These are phyloP conservation scores for Pseudomyrmex cubaensis DNA, from an alignment of 1,140 invertebrate species.

Conservation along the genomic window DNA sequence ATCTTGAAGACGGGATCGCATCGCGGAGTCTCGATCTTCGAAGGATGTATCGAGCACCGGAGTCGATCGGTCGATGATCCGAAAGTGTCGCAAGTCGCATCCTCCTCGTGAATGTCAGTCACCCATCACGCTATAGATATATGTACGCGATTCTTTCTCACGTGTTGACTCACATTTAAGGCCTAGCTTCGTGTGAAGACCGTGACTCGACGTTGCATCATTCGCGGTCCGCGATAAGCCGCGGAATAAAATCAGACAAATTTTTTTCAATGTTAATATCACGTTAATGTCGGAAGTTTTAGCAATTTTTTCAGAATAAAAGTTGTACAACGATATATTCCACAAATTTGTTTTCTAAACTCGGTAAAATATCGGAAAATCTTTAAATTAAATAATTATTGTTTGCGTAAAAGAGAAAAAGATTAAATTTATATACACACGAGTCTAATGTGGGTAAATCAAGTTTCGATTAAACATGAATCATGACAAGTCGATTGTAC, in stretches of 20 bases:
- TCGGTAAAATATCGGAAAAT: not conserved
- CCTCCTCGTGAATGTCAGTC: conserved; percentile 23
- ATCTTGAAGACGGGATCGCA: conserved; percentile 30
- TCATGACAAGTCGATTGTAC: conserved; percentile 48
- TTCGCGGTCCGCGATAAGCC: conserved; percentile 25
- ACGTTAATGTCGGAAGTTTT: too few species aligned
- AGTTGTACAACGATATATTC: not conserved
- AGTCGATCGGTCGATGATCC: conserved; percentile 56
- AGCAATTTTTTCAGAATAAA: not conserved
- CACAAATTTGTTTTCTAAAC: not conserved
- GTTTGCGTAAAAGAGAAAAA: not conserved
- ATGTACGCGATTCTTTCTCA: conserved; percentile 43
- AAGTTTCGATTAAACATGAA: conserved; percentile 41
- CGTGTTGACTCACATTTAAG: conserved; percentile 30
- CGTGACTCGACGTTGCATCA: conserved; percentile 44
- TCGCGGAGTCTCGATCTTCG: conserved; percentile 37
- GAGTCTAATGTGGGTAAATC: conserved; percentile 15
- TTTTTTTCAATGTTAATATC: not conserved
- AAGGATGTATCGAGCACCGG: conserved; percentile 18
- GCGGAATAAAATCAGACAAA: conserved; percentile 30
- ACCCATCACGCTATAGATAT: conserved; percentile 34
- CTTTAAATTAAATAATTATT: conserved; percentile 1
- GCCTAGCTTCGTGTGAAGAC: conserved; percentile 27
- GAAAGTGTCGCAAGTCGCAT: conserved; percentile 55
- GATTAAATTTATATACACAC: conserved; percentile 2